A percentile compares a stretch with the other conserved stretches of the same genome.
Evolutionary conservation across 2,797 vertebrate species (phyloP).

Genomic region (Xiphophorus birchmanni): DNA sequence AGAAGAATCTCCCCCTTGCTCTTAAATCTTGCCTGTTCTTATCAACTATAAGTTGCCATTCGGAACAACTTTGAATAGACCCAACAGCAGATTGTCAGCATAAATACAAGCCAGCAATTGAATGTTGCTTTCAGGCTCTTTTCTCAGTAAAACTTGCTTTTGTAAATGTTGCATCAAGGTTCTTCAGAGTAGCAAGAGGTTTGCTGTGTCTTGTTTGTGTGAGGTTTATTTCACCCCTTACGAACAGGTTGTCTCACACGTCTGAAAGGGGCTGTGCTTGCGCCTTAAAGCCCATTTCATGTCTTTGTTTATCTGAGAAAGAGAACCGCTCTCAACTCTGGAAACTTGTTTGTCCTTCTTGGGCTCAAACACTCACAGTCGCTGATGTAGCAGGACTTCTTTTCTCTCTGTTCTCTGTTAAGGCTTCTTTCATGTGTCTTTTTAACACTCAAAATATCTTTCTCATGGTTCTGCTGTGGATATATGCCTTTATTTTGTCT

Average conservation of each 20-base stretch:
- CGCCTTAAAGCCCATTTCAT: conserved; percentile 58
- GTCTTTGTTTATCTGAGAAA: conserved; percentile 65
- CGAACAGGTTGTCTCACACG: conserved; percentile 55
- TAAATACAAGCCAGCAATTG: conserved; percentile 15
- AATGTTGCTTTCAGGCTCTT: conserved; percentile 28
- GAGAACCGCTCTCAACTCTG: conserved; percentile 55
- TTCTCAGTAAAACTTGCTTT: conserved; percentile 25
- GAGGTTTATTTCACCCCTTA: conserved; percentile 45
- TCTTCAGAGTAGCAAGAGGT: conserved; percentile 8
- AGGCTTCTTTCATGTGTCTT: conserved; percentile 41
- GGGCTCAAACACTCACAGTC: conserved; percentile 41
- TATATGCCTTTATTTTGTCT: conserved; percentile 61
- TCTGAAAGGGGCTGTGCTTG: conserved; percentile 54
- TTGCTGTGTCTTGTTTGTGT: conserved; percentile 46
- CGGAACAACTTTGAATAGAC: conserved; percentile 28
- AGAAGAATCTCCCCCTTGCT: neutral
- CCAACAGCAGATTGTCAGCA: conserved; percentile 18
- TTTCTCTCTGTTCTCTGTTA: conserved; percentile 26
- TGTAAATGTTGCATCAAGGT: conserved; percentile 36
- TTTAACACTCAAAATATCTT: conserved; percentile 7
- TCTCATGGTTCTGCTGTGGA: conserved; percentile 53
- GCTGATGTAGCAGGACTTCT: conserved; percentile 31
- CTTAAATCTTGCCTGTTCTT: conserved; percentile 3
- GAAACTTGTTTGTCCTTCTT: conserved; percentile 67
- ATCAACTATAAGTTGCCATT: conserved; percentile 25